phyloP scores from a whole-genome alignment of 2,797 vertebrate genomes.

The Loriculus beryllinus region DNA sequence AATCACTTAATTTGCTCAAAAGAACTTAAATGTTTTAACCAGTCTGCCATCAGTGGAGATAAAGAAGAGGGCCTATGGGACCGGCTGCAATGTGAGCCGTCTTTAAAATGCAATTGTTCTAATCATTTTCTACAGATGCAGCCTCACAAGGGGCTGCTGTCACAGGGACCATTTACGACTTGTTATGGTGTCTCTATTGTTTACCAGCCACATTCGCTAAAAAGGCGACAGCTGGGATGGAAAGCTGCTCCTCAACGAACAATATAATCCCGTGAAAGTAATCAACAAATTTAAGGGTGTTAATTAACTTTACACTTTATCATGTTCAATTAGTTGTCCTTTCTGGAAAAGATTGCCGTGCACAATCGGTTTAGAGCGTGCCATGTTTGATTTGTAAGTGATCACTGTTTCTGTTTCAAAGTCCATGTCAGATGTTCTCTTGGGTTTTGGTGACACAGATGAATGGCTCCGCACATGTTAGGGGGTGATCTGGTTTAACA shows the following conservation, averaged over 20 bases:
- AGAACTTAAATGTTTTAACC: constrained; percentile 83
- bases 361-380: constrained; percentile 97
- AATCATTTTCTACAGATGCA: constrained; percentile 94
- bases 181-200: constrained; percentile 88
- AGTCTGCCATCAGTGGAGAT: constrained; percentile 82
- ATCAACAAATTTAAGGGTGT: constrained; percentile 97
- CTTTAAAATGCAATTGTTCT: constrained; percentile 97
- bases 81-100: constrained; percentile 82
- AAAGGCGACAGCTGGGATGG: constrained; percentile 93
- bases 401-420: constrained; percentile 82
- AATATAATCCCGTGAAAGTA: constrained; percentile 90
- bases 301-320: constrained; percentile 99
- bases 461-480: constrained; percentile 83
- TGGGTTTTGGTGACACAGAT: constrained; percentile 86
- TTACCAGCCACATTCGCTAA: constrained; percentile 78
- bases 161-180: constrained; percentile 88
- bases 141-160: constrained; percentile 89
- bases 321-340: constrained; percentile 99
- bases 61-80: constrained; percentile 86
- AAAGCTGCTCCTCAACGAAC: constrained; percentile 86
- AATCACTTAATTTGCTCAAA: constrained; percentile 83
- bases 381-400: constrained; percentile 89
- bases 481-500: constrained; percentile 82
- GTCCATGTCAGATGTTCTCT: constrained; percentile 82
- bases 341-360: constrained; percentile 86